Evolutionary conservation across 1,140 invertebrate genomes (phyloP), one percentile per base, ranked within the genome.

Genomic region (Tetragonula clypearis): DNA sequence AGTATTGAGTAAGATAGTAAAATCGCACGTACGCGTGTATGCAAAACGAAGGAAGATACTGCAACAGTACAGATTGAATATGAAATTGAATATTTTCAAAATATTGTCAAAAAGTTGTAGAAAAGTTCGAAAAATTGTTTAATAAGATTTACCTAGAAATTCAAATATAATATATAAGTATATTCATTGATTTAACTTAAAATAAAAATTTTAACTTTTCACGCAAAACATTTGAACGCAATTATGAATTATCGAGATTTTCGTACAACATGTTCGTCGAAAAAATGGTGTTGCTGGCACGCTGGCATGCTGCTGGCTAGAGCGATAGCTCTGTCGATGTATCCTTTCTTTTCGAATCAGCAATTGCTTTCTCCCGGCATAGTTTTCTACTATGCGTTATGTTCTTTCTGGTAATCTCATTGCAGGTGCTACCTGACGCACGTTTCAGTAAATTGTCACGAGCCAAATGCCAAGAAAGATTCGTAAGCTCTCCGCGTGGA

Each of bases 391-490:
- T 30, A 87, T 77, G 65, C 65, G 55, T 81, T 73, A 35, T 17
- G n/a, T 85, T 85, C 62, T 75, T 80, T 66, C 71, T 49, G 60
- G 71, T 80, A 85, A 85, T 85, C 55, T 75, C 72, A 71, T 84
- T 87, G 66, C 84, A 78, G 85, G 86, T 88, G 80, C 58, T 88
- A 84, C 78, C 82, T 73, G 72, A 80, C 76, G 72, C 87, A 87
- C 88, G 73, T 89, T 90, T 89, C 81, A 90, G 82, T 81, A 89
- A 90, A 90, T 90, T 90, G 88, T 90, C 88, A 90, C 84, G 88
- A 90, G 87, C 88, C 84, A 88, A 88, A 91, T 91, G 86, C 90
- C 90, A 85, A 53, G 84, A 58, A 84, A 84, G 90, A 85, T 91
- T 91, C 81, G 30, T 82, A 72, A 87, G 79, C 83, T 82, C 65